phyloP scores from a whole-genome alignment of 2,113 vertebrate species.

The Lipotes vexillifer region DNA sequence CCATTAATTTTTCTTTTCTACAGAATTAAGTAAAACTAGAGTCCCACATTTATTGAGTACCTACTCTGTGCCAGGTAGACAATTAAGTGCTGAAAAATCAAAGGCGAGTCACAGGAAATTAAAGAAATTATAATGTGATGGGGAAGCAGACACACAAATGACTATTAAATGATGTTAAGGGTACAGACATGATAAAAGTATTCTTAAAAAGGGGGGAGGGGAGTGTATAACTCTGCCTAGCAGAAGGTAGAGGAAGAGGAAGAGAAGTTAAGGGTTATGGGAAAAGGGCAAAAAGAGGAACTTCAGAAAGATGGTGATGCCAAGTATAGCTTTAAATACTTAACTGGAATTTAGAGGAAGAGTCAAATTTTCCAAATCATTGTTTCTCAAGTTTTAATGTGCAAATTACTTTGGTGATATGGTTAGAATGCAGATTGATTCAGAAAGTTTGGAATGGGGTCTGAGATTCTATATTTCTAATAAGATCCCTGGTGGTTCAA shows the following conservation, averaged over 20 bases:
- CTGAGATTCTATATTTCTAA: not conserved
- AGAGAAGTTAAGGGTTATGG: not conserved
- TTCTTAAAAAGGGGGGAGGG: not conserved
- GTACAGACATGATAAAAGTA: not conserved
- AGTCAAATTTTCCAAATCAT: not conserved
- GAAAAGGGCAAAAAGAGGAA: not conserved
- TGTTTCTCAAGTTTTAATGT: not conserved
- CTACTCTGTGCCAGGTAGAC: not conserved
- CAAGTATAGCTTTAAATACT: not conserved
- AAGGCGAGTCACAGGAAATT: not conserved
- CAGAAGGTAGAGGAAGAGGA: not conserved
- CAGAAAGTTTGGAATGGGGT: not conserved
- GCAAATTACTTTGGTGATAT: not conserved
- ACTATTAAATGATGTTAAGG: not conserved
- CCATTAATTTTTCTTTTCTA: conserved; percentile 1
- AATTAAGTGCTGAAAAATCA: not conserved
- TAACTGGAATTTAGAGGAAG: not conserved
- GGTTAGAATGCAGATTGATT: not conserved
- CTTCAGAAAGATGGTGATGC: not conserved
- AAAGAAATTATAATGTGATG: not conserved
- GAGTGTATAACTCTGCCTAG: not conserved
- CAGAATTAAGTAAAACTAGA: not conserved
- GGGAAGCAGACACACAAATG: not conserved
- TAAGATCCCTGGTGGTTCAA: not conserved
- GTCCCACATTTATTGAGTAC: not conserved